Base-by-base conservation (phyloP, 2,113 vertebrate genomes). In the Ceyx cyanopectus region DNA sequence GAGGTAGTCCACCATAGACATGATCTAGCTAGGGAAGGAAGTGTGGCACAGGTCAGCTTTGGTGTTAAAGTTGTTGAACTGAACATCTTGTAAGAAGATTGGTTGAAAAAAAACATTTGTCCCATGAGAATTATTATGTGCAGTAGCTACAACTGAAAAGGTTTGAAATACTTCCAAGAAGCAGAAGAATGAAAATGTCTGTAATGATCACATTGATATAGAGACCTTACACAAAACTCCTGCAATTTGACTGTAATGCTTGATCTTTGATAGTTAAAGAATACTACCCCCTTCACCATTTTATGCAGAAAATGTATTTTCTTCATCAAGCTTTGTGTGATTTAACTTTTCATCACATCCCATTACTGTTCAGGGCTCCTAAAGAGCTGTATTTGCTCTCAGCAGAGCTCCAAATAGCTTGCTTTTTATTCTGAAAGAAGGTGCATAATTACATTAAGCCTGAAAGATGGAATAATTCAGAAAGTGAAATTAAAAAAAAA, bases 351-450 rank as follows among this genome's bases (percentile, higher is more conserved):
- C 5, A 16, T 75, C n/a, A 37, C 79, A 37, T 34, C 6, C 10
- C 4, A 0, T 78, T 78, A 23, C 7, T 46, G 57, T 45, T 73
- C n/a, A 77, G 48, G 56, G 7, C 7, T 75, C 20, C 29, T 58
- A 13, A 93, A 81, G 30, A 76, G 19, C 23, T 68, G 14, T 56
- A 24, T 9, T 58, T 63, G 6, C n/a, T 46, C 34, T 68, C 41
- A 70, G 45, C 10, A 78, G 62, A 85, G 9, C n/a, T 83, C 41
- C 58, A 89, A 93, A 84, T 66, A 76, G 7, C 43, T 70, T 78
- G 23, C 32, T 57, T n/a, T 62, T 78, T 68, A n/a, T 60, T 93
- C 65, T 86, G 65, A 90, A 90, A 76, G 66, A 70, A 16, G 12
- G 18, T 45, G 3, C 4, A 54, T 43, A 85, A 82, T 80, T 91